Conservation (phyloP, 1,140 invertebrate species). For the Eufriesea mexicana region DNA sequence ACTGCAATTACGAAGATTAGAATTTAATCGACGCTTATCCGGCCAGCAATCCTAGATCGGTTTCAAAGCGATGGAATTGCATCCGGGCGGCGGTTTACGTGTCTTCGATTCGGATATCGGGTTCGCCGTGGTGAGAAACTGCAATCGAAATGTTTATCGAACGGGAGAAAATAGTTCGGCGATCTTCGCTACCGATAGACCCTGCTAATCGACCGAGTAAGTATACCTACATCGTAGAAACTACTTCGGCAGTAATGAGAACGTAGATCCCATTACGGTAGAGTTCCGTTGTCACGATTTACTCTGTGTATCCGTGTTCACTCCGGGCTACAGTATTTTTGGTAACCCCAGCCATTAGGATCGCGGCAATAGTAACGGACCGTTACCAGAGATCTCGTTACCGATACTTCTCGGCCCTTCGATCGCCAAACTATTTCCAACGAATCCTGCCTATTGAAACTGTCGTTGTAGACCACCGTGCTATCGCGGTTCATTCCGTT, state of each 20-base stretch:
- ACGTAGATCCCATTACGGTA: not conserved
- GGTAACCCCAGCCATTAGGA: no score
- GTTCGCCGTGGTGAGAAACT: not conserved
- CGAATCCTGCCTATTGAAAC: not conserved
- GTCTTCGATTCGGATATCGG: not conserved
- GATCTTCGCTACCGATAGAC: not conserved
- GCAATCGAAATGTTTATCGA: not conserved
- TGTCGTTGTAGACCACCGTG: not conserved
- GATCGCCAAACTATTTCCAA: not conserved
- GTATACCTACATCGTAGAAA: not conserved
- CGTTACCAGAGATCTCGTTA: not conserved
- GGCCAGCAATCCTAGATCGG: not conserved
- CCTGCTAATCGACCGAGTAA: not conserved
- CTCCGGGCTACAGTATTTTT: not conserved
- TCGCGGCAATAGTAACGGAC: not conserved
- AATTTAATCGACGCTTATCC: constrained; percentile 24
- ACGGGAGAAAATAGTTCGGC: not conserved
- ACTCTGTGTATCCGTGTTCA: not conserved
- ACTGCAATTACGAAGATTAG: constrained; percentile 17
- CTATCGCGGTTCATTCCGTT: not conserved
- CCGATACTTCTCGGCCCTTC: not conserved
- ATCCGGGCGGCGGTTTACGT: not conserved
- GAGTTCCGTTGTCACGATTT: not conserved
- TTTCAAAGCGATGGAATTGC: not conserved
- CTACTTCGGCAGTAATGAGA: not conserved